phyloP scores from a whole-genome alignment of 2,113 vertebrate species.

The zebrafish (Danio rerio) region GRCz12tu NC_133200.1:19035501-19036000 shows the following conservation, averaged over 20 bases:
- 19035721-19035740: neutral
- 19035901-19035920: neutral
- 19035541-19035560: no score
- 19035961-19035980: slow-evolving; percentile 22
- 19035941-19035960: neutral
- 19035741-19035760: neutral
- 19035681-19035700: no score
- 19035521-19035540: no score
- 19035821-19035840: neutral
- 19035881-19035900: neutral
- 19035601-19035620: no score
- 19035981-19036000: neutral
- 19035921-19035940: neutral
- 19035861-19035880: neutral
- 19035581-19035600: no score
- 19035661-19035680: no score
- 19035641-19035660: no score
- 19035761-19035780: neutral
- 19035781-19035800: neutral
- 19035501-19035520: no score
- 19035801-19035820: neutral
- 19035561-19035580: no score
- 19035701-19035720: neutral
- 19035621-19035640: no score
- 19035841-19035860: neutral